These are phyloP conservation scores for Drosophila cardini DNA, from an alignment of 1,140 invertebrate genomes.

Conservation along the genomic window DNA sequence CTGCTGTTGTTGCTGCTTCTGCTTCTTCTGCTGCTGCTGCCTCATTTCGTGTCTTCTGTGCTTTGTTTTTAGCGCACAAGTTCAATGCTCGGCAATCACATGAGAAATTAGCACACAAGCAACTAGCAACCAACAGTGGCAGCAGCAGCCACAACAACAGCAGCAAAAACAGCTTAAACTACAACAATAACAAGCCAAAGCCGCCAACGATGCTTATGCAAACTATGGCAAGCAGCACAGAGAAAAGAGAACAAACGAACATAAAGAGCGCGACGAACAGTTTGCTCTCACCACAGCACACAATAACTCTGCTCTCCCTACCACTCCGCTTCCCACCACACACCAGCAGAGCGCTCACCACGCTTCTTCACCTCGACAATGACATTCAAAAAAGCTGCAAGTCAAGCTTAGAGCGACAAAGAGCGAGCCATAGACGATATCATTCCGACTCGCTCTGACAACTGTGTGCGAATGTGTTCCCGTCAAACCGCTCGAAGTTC, in stretches of 20 bases:
- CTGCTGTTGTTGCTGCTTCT: slow-evolving; percentile 20
- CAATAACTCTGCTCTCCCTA: slow-evolving; percentile 10
- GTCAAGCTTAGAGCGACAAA: slow-evolving; percentile 54
- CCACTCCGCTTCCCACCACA: slow-evolving; percentile 24
- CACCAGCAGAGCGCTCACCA: slow-evolving; percentile 17
- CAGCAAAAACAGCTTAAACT: slow-evolving; percentile 21
- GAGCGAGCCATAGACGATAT: slow-evolving; percentile 10
- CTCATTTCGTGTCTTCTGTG: slow-evolving; percentile 24
- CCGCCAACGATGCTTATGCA: slow-evolving; percentile 51
- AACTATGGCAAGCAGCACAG: slow-evolving; percentile 40
- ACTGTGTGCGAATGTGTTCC: slow-evolving; percentile 64
- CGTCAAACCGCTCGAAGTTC: slow-evolving; percentile 84
- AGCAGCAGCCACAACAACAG: slow-evolving; percentile 26
- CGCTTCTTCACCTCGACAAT: slow-evolving; percentile 59
- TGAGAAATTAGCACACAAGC: slow-evolving; percentile 75
- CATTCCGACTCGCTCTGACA: background rate
- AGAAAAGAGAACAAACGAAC: slow-evolving; percentile 23
- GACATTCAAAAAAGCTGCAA: slow-evolving; percentile 81
- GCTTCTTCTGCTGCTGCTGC: slow-evolving; percentile 31
- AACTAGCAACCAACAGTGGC: slow-evolving; percentile 23
- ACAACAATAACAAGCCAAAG: slow-evolving; percentile 28
- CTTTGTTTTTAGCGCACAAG: slow-evolving; percentile 68
- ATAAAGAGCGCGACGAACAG: background rate
- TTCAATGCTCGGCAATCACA: slow-evolving; percentile 71
- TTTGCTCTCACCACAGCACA: slow-evolving; percentile 11